Base-by-base conservation (phyloP, 2,797 vertebrate genomes). In the Phrynocephalus forsythii region DNA sequence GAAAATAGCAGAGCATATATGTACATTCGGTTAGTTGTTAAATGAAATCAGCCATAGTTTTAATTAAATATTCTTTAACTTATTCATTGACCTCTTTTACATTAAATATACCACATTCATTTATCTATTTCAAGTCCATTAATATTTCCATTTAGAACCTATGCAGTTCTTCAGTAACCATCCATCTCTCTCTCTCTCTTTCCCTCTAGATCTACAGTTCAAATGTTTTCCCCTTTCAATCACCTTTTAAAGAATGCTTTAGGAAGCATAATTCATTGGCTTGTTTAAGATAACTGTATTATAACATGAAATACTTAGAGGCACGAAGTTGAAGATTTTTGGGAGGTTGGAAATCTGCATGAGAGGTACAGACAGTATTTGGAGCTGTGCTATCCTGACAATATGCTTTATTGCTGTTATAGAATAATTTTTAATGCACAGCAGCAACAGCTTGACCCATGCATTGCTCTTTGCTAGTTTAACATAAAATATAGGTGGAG, bases 61-160 rank as follows among this genome's bases (percentile, higher is more conserved):
- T 91, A 90, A 94, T 95, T 83, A 96, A 96, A 94, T 92, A 87
- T 91, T 95, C 89, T 93, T 94, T 97, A 97, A 97, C 89, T 97
- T 97, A 96, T 97, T 97, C 95, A 87, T 91, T 93, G 63, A 87
- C 88, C 79, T 77, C 92, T 93, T 91, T 93, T 26, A 44, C 95
- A 92, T 93, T 96, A 92, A 94, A 82, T 94, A 94, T 88, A 93
- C 95, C 79, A 86, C 94, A 95, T 88, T 90, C 93, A 93, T 91
- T 83, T 90, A 60, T 52, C 92, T 88, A 90, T 92, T 93, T 94
- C 90, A 75, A 85, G 84, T 94, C 90, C 93, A 88, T 82, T 72
- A 1, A 90, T 91, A 91, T 91, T 87, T 94, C 85, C 86, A 93
- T 95, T 94, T 93, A 92, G 94, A 94, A 91, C 80, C 87, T 84